A percentile compares a stretch with the other conserved stretches of the same genome.
Evolutionary conservation across 2,113 vertebrate species (phyloP).

Genomic region (Sardina pilchardus): DNA sequence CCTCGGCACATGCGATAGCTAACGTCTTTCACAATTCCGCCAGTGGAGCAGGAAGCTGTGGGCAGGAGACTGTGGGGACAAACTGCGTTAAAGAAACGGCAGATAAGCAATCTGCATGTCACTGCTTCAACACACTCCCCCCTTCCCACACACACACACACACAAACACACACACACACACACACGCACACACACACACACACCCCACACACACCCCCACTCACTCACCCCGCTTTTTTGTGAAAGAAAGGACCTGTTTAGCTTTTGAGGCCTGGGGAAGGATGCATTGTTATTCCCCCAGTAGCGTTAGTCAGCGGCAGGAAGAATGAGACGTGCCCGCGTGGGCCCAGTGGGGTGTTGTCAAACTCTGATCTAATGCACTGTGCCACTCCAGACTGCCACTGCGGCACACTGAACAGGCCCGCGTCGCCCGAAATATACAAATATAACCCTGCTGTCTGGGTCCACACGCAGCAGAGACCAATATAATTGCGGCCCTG

Average conservation of each 20-base stretch:
- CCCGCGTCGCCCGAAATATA: neutral
- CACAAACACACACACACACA: too few relatives aligned
- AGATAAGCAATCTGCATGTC: slow-evolving; percentile 13
- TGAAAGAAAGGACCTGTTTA: slow-evolving; percentile 46
- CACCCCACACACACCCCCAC: too few relatives aligned
- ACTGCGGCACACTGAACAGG: slow-evolving; percentile 23
- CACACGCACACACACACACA: too few relatives aligned
- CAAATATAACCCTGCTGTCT: neutral
- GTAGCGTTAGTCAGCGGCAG: slow-evolving; percentile 58
- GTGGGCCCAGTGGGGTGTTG: slow-evolving; percentile 5
- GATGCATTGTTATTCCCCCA: slow-evolving; percentile 57
- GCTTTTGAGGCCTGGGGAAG: slow-evolving; percentile 44
- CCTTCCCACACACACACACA: too few relatives aligned
- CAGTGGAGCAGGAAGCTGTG: neutral
- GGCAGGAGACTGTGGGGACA: neutral
- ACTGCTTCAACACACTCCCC: neutral
- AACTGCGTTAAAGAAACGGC: neutral
- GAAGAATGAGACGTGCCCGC: slow-evolving; percentile 1
- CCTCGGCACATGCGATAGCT: neutral
- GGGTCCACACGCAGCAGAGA: neutral
- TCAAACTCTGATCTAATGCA: slow-evolving; percentile 66
- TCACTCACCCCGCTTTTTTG: slow-evolving; percentile 49
- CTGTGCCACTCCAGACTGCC: slow-evolving; percentile 49
- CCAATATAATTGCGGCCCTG: neutral
- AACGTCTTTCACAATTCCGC: neutral